Base-by-base conservation (phyloP, 2,113 vertebrate species). In the Tragelaphus strepsiceros region DNA sequence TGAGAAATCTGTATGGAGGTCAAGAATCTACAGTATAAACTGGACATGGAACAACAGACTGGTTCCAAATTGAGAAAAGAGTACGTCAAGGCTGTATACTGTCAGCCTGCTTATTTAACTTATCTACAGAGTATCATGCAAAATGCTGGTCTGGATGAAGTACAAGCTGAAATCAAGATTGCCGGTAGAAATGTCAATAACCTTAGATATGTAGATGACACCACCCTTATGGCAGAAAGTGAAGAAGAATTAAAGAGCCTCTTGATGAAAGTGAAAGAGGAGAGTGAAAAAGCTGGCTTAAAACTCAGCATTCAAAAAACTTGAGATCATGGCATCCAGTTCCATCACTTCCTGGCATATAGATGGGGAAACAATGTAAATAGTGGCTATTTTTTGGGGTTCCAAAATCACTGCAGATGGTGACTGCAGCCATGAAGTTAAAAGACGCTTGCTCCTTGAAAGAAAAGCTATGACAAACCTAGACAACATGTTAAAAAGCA, bases 301-400 rank as follows among this genome's bases (percentile, higher is more conserved):
- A 67, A 67, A 67, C 64, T 67, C 32, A 67, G 2, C 32, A 67
- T 35, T 71, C 64, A 71, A 35, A 71, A 71, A 71, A 35, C 32
- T 35, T 39, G 32, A 71, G n/a, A 35, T 35, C 64, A 22, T 71
- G 64, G 15, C 7, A 64, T 64, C 62, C 62, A 0, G n/a, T 71
- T n/a, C 64, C 7, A 71, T 71, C 19, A 71, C 64, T 71, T 35
- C 19, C 64, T 71, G 64, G 64, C 64, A 71, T 35, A 12, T 71
- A 71, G 64, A 71, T 35, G 64, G 64, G n/a, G 17, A 71, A 71
- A 22, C 64, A 71, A 35, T 35, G 64, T n/a, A 35, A 71, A 71
- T n/a, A 11, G 19, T 35, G 64, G 17, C n/a, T 22, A 46, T 46
- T 71, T 35, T 0, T 0, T 3, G 19, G n/a, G n/a, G 39, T 9